These are phyloP conservation scores for Andrena trimmerana DNA, from an alignment of 2,888 invertebrate genomes.

Conservation along the genomic window DNA sequence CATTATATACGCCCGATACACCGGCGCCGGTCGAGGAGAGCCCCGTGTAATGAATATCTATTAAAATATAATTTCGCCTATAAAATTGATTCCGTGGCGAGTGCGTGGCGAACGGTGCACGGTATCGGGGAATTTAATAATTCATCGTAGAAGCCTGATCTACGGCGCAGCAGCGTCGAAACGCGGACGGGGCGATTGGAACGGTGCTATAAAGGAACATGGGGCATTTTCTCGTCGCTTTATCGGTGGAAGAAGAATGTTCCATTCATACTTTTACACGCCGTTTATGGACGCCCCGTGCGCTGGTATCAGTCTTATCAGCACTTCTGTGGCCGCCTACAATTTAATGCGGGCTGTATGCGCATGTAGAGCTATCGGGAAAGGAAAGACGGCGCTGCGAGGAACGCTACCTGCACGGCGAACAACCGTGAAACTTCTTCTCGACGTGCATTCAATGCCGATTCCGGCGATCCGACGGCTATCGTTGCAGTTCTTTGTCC, in stretches of 20 bases:
- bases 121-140: constrained; percentile 20
- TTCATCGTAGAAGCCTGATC: constrained; percentile 7
- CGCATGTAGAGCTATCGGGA: constrained; percentile 56
- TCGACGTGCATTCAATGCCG: constrained; percentile 41
- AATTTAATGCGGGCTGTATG: constrained; percentile 62
- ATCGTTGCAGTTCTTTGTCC: constrained; percentile 26
- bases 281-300: constrained; percentile 67
- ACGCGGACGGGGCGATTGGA: constrained; percentile 19
- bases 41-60: not conserved
- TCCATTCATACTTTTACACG: constrained; percentile 73
- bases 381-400: constrained; percentile 53
- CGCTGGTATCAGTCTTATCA: constrained; percentile 73
- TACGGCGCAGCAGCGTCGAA: not conserved
- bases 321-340: constrained; percentile 67
- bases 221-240: constrained; percentile 41
- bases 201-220: constrained; percentile 35
- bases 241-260: constrained; percentile 72
- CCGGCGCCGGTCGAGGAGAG: constrained; percentile 6
- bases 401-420: constrained; percentile 69
- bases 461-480: constrained; percentile 26
- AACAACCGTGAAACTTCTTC: constrained; percentile 41
- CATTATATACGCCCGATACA: constrained; percentile 3
- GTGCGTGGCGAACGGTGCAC: not conserved
- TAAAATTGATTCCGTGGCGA: constrained; percentile 14
- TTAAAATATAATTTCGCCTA: constrained; percentile 25